These are phyloP conservation scores for Troides helena DNA, from an alignment of 2,888 invertebrate genomes.

Conservation along the genomic window DNA sequence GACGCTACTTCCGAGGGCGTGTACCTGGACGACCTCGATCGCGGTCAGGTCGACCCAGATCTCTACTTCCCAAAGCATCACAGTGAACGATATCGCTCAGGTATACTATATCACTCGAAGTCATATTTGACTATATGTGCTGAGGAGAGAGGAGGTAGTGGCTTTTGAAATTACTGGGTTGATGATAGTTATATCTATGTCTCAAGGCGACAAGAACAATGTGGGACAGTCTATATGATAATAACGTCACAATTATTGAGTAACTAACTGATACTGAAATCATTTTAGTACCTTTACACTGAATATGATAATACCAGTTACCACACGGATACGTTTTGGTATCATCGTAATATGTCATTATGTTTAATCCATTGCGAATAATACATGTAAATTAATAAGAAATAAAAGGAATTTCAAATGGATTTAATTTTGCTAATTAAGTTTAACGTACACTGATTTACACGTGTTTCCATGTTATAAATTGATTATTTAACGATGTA, in stretches of 20 bases:
- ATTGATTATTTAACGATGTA: not conserved
- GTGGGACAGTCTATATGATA: too few species aligned
- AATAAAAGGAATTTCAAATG: not conserved
- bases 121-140: not conserved
- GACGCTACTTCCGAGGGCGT: constrained; percentile 87
- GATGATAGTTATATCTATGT: too few species aligned
- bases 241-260: not conserved
- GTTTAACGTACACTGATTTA: not conserved
- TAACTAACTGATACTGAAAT: constrained; percentile 12
- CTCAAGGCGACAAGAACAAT: too few species aligned
- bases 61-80: constrained; percentile 91
- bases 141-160: too few species aligned
- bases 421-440: not conserved
- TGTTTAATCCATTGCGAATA: not conserved
- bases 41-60: constrained; percentile 96
- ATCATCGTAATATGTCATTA: constrained; percentile 5
- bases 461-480: not conserved
- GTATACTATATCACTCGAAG: constrained; percentile 36
- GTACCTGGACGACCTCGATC: constrained; percentile 94
- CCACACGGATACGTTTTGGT: constrained; percentile 5
- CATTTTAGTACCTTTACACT: not conserved
- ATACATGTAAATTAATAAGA: not conserved
- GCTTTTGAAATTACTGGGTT: too few species aligned
- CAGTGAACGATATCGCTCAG: constrained; percentile 69
- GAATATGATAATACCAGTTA: constrained; percentile 17